These are phyloP conservation scores for Bambusicola thoracicus DNA, from an alignment of 2,113 vertebrate genomes.

Conservation along the genomic window DNA sequence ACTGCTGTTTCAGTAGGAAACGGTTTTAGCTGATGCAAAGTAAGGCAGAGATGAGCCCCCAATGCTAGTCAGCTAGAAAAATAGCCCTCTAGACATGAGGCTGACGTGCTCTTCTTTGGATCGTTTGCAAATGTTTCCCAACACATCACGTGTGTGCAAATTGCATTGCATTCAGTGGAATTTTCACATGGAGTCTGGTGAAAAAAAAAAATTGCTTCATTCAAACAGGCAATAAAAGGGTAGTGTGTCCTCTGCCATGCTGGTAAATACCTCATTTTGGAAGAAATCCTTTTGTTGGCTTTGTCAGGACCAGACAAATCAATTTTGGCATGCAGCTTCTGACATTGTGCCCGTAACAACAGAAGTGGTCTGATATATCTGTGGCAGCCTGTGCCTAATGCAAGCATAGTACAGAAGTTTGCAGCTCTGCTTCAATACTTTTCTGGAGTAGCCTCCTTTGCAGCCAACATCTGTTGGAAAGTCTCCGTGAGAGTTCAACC, in stretches of 20 bases:
- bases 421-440: background rate
- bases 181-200: background rate
- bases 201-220: background rate
- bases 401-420: background rate
- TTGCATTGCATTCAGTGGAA: background rate
- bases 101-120: background rate
- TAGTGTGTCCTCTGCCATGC: constrained; percentile 8
- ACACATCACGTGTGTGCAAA: background rate
- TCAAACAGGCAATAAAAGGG: constrained; percentile 19
- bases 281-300: constrained; percentile 26
- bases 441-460: background rate
- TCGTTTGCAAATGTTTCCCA: background rate
- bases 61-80: background rate
- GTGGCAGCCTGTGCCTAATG: background rate
- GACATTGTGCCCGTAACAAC: accelerated
- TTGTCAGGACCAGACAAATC: background rate
- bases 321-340: background rate
- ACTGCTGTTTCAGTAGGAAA: constrained; percentile 41
- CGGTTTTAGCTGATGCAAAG: constrained; percentile 31
- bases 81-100: background rate
- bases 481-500: background rate
- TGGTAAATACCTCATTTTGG: constrained; percentile 37
- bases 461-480: background rate
- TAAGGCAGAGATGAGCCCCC: constrained; percentile 10
- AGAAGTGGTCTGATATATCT: background rate